Evolutionary conservation across 35 echinoderm and acorn worm species (phyloP), one percentile per base, ranked within the genome.

Genomic region (Apostichopus japonicus): DNA sequence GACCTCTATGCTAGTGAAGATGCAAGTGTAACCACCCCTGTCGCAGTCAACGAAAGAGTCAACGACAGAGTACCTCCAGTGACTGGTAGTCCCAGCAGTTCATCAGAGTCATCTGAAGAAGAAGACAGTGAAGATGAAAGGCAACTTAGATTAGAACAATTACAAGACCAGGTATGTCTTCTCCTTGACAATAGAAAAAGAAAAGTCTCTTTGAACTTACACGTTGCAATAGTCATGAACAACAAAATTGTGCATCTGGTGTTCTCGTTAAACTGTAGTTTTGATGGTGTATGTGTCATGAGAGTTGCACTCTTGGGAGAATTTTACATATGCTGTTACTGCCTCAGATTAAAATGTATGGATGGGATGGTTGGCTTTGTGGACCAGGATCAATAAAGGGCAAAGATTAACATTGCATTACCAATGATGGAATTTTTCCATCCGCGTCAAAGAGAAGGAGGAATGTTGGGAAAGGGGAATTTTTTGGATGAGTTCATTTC

Each of bases 81-180:
- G 76, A 95, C 87, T 65, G 87, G 92, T 93, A 88, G 81, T 57
- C 54, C 76, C 8, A 23, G 59, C 8, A 94, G 95, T 80, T 91
- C 88, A 63, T 71, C 63, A 21, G 55, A 72, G 5, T 72, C 57
- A 0, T 78, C 90, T 58, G 95, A 94, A 65, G 92, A 92, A 16
- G 94, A 93, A 16, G 97, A 98, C 80, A 96, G 95, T 70, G 97
- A 99, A 92, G 95, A 90, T 61, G 97, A 99, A 91, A 96, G 97
- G 90, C 95, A 96, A 92, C 81, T 89, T 54, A 92, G 93, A 80
- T 95, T 99, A 93, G 82, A 92, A 79, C 86, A 99, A 78, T 92
- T 99, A 89, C 97, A 99, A 92, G 97, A 94, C 51, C 97, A 99
- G 97, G 97, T 99, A 63, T 53, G 61, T 72, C 8, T 59, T 7